phyloP scores from a whole-genome alignment of 2,113 vertebrate species.

The Clarias batrachus region DNA sequence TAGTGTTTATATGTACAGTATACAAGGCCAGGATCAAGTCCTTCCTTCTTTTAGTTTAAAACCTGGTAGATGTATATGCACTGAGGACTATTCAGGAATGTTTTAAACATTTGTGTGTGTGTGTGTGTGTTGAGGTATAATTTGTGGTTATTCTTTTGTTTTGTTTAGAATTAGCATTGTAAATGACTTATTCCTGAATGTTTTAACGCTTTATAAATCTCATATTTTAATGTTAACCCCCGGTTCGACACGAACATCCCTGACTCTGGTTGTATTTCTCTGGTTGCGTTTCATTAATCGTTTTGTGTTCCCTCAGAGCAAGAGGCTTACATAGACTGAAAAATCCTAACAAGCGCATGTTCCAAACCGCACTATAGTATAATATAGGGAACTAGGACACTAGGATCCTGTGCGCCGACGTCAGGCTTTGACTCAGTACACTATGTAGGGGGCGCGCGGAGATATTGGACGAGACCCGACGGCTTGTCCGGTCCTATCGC shows the following conservation, averaged over 20 bases:
- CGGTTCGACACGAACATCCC: background rate
- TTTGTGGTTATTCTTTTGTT: no score
- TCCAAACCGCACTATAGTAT: background rate
- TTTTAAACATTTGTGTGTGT: no score
- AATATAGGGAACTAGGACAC: background rate
- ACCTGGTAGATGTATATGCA: no score
- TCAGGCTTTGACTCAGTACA: background rate
- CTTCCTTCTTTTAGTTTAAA: no score
- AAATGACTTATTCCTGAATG: background rate
- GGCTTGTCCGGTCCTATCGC: background rate
- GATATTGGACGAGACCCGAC: background rate
- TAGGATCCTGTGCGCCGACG: background rate
- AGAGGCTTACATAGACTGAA: background rate
- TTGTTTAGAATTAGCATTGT: no score
- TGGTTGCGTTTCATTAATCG: background rate
- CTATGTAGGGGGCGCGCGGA: background rate
- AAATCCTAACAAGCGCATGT: background rate
- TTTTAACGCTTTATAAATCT: background rate
- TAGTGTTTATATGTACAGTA: background rate
- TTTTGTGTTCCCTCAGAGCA: background rate
- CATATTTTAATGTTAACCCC: rapidly evolving
- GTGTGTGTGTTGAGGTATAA: no score
- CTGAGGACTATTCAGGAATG: no score
- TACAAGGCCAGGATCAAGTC: no score
- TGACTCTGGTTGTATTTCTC: background rate